Base-by-base conservation (phyloP, 2,888 invertebrate genomes). In the Caenorhabditis angaria region DNA sequence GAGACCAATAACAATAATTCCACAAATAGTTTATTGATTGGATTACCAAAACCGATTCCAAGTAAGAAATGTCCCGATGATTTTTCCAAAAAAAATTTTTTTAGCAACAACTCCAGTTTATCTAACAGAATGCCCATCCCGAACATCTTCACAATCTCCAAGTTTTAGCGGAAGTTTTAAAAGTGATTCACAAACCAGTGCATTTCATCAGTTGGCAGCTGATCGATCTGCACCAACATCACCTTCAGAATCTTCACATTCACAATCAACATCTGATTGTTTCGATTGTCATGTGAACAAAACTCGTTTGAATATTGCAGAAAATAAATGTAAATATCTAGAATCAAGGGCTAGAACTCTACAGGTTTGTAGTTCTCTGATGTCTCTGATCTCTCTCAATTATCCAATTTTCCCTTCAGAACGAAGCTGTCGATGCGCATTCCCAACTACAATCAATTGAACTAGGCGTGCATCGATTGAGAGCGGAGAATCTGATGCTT, bases 241-340 rank as follows among this genome's bases (percentile, higher is more conserved):
- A 6, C 41, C 62, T 2, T 59, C 67, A 0, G n/a, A 54, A 1
- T 65, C 70, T 14, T 61, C 67, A 24, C 63, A 61, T 24, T 47
- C 29, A 18, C 1, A 14, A 14, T 48, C 55, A 24, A 60, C 64
- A 28, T 65, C 41, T 8, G 6, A 65, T 0, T 80, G 80, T 53
- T 80, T 69, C 61, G 78, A 80, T n/a, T 80, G 80, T 55, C 65
- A 74, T 3, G 54, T 75, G 28, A 55, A 65, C 61, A 78, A 77
- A 59, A 70, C 75, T 20, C 72, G 72, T 29, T 47, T 71, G 20
- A 65, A 63, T 18, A 60, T 73, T 29, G 59, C 76, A 0, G 78
- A 78, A 18, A 77, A 56, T 54, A 65, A 69, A 24, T 72, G 72
- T 41, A 65, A 69, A 10, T 77, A 70, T 47, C 24, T 78, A 51